Base-by-base conservation (phyloP, 2,888 invertebrate species). In the Bellardia pandia region DNA sequence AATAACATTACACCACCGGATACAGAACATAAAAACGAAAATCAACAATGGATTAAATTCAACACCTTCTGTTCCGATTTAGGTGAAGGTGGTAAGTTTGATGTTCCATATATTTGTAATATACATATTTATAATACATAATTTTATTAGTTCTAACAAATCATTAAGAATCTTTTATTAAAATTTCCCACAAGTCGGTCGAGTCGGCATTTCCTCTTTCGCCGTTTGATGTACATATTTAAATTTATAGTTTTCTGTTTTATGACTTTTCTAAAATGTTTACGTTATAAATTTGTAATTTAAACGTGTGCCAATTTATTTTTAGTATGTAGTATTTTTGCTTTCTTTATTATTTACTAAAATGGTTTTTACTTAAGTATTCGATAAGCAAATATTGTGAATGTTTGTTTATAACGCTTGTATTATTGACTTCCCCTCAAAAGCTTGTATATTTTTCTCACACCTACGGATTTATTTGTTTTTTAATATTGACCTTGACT, bases 401-500 rank as follows among this genome's bases (percentile, higher is more conserved):
- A 8, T 68, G 53, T 69, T 69, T 72, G 8, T 30, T 76, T 72
- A 68, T 33, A 42, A 68, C 40, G 8, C 33, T 60, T 14, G 5
- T 30, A 60, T 33, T 51, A 62, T 77, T n/a, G 62, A 66, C 68
- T 78, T 64, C 62, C 45, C 16, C 69, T 69, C 37, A 58, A 66
- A 16, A 66, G 69, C 72, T 42, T 75, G 9, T 68, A 16, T 37
- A 71, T 74, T 80, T 80, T 78, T 81, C 84, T 78, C 78, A 85
- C 81, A 69, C 87, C 77, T 58, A 75, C 78, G 40, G 14, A 85
- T 42, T 37, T 77, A 58, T 64, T 66, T 77, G 14, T 51, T 56
- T 68, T 58, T 58, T 72, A 66, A 69, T 68, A 64, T 64, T 58
- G 81, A 69, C 87, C 87, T 87, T 87, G 87, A 85, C 85, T 87